Evolutionary conservation across 2,888 invertebrate genomes (phyloP).

Genomic region (Chelonus formosanus): DNA sequence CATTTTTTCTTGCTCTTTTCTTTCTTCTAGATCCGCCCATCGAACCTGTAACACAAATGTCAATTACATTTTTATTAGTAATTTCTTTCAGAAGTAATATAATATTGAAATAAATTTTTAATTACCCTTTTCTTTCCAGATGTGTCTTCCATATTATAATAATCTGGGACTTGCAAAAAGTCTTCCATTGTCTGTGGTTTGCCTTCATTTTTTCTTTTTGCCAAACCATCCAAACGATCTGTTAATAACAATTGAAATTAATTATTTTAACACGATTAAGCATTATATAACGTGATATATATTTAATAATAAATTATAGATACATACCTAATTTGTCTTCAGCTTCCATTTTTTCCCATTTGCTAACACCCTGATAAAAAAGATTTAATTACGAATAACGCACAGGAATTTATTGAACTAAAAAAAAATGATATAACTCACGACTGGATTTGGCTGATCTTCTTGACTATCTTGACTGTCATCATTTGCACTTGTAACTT

Average conservation of each 20-base stretch:
- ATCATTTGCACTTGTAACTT: constrained; percentile 47
- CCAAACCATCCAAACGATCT: constrained; percentile 94
- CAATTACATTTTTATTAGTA: too few relatives aligned
- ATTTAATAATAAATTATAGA: neutral
- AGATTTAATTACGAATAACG: neutral
- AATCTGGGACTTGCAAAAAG: constrained; percentile 86
- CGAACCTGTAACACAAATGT: constrained; percentile 75
- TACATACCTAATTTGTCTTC: constrained; percentile 61
- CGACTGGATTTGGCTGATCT: constrained; percentile 40
- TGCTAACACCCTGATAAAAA: constrained; percentile 55
- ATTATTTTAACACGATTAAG: constrained; percentile 25
- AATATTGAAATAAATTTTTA: constrained; percentile 43
- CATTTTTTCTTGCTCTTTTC: constrained; percentile 89
- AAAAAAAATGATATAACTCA: too few relatives aligned
- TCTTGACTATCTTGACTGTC: constrained; percentile 62
- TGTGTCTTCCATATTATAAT: constrained; percentile 69
- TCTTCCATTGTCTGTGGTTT: constrained; percentile 82
- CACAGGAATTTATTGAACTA: too few relatives aligned
- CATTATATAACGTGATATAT: constrained; percentile 7
- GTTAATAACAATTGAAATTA: constrained; percentile 50
- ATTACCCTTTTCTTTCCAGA: constrained; percentile 91
- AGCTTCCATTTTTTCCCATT: constrained; percentile 63
- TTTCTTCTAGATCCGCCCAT: constrained; percentile 97
- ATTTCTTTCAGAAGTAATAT: too few relatives aligned
- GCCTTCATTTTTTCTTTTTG: constrained; percentile 74